phyloP scores from a whole-genome alignment of 2,888 invertebrate species.

The Leptopilina myrica region DNA sequence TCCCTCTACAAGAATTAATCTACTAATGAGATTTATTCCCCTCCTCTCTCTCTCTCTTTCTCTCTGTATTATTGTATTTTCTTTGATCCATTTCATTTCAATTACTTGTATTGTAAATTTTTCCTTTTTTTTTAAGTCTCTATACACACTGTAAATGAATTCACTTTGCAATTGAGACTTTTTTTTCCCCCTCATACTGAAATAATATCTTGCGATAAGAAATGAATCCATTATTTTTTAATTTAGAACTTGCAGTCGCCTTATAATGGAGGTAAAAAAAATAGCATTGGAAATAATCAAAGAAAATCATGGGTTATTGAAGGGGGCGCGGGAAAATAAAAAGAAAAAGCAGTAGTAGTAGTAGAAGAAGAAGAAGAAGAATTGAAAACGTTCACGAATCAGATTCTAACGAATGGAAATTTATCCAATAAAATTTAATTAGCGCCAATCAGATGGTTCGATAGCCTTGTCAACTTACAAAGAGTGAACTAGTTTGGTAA shows the following conservation, averaged over 20 bases:
- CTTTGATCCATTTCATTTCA: not conserved
- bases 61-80: not conserved
- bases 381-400: constrained; percentile 16
- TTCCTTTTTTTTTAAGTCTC: not conserved
- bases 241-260: not conserved
- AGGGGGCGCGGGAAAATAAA: no score
- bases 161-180: no score
- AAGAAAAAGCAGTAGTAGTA: no score
- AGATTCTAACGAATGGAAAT: constrained; percentile 53
- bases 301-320: not conserved
- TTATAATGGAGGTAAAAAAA: not conserved
- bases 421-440: constrained; percentile 58
- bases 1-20: not conserved
- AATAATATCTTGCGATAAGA: not conserved
- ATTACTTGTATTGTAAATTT: not conserved
- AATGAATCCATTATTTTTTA: constrained; percentile 25
- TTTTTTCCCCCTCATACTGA: not conserved
- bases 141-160: no score
- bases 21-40: not conserved
- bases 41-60: no score
- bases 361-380: not conserved
- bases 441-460: constrained; percentile 55
- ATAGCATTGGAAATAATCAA: constrained; percentile 23
- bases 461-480: constrained; percentile 18
- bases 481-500: constrained; percentile 20